Percentiles rank a stretch among this genome's conserved stretches.
Conservation (phyloP, 2,888 invertebrate species). For the Pheosia tremula region DNA sequence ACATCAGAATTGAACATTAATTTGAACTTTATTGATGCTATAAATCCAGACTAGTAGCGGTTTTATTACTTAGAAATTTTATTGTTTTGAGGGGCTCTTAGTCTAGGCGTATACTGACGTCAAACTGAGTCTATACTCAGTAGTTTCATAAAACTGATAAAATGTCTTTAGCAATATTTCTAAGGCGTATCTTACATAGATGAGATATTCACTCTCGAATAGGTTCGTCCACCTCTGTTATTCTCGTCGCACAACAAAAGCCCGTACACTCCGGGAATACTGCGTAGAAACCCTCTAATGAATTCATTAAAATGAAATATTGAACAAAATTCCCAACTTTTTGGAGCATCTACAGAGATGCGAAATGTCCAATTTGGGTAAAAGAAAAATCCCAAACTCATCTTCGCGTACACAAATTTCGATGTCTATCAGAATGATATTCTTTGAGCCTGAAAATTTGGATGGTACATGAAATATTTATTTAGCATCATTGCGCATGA, state of each 20-base stretch:
- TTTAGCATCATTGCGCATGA: slow-evolving; percentile 62
- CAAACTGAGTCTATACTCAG: background rate
- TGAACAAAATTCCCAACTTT: slow-evolving; percentile 6
- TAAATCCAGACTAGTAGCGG: slow-evolving; percentile 56
- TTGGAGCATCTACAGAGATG: slow-evolving; percentile 3
- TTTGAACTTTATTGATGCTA: slow-evolving; percentile 56
- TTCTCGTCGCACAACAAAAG: slow-evolving; percentile 19
- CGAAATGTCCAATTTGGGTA: slow-evolving; percentile 4
- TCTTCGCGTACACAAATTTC: slow-evolving; percentile 18
- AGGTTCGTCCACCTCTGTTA: slow-evolving; percentile 1
- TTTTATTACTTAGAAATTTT: slow-evolving; percentile 55
- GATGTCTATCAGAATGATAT: slow-evolving; percentile 10
- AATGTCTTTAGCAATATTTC: background rate
- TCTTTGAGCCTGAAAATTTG: slow-evolving; percentile 33
- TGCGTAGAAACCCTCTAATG: slow-evolving; percentile 18
- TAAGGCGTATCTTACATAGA: background rate
- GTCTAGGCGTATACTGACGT: slow-evolving; percentile 37
- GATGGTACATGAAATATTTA: slow-evolving; percentile 51
- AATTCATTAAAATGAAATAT: slow-evolving; percentile 17
- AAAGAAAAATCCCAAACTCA: slow-evolving; percentile 12
- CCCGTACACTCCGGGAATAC: slow-evolving; percentile 7
- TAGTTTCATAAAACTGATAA: background rate
- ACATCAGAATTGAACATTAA: slow-evolving; percentile 53
- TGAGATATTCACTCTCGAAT: slow-evolving; percentile 2
- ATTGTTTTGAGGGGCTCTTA: slow-evolving; percentile 50